These are phyloP conservation scores for Nothobranchius kuhntae DNA, from an alignment of 2,113 vertebrate species.

Conservation along the genomic window DNA sequence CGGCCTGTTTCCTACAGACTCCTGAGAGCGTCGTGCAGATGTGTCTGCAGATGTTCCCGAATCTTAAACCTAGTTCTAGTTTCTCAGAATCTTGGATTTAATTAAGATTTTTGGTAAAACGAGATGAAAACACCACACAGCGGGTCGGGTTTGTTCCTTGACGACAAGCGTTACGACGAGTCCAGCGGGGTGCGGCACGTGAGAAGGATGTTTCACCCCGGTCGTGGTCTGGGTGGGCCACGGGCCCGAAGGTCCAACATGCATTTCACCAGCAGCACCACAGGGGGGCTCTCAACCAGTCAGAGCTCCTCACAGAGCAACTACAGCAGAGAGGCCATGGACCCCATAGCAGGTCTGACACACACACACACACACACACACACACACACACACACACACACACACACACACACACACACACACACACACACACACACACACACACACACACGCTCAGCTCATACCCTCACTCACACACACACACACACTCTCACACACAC, in stretches of 20 bases:
- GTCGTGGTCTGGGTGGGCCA: slow-evolving; percentile 93
- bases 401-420: too few relatives aligned
- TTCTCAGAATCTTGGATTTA: too few relatives aligned
- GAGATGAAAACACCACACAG: too few relatives aligned
- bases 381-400: too few relatives aligned
- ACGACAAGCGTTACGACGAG: slow-evolving; percentile 83
- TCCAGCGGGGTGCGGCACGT: slow-evolving; percentile 98
- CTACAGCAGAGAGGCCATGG: slow-evolving; percentile 99
- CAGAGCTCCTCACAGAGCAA: slow-evolving; percentile 93
- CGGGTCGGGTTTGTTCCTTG: slow-evolving; percentile 39
- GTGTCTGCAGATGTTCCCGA: too few relatives aligned
- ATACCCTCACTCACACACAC: too few relatives aligned
- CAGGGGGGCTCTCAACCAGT: slow-evolving; percentile 88
- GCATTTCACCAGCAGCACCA: slow-evolving; percentile 99
- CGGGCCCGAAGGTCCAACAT: slow-evolving; percentile 98
- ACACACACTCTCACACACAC: too few relatives aligned
- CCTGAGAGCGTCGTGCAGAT: neutral
- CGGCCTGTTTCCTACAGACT: neutral
- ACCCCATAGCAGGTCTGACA: slow-evolving; percentile 96
- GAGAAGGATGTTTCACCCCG: slow-evolving; percentile 98
- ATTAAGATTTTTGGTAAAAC: too few relatives aligned
- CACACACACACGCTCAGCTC: too few relatives aligned
- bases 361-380: neutral
- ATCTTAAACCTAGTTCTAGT: too few relatives aligned
- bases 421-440: too few relatives aligned